Base-by-base conservation (phyloP, 2,888 invertebrate species). In the Nemurella pictetii region DNA sequence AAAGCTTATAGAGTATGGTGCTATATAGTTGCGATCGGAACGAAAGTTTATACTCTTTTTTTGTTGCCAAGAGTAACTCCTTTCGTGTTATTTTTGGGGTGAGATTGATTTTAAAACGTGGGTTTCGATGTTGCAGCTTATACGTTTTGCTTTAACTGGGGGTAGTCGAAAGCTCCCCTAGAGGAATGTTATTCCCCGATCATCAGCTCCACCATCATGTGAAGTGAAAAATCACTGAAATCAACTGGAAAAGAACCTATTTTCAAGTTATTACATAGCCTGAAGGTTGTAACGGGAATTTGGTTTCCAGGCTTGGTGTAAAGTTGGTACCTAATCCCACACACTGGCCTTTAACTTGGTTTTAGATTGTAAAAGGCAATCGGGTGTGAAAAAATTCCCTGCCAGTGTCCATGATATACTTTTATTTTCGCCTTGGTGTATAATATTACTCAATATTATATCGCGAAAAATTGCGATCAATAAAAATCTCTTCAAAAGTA, bases 181-280 rank as follows among this genome's bases (percentile, higher is more conserved):
- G 55, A 55, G 55, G 55, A 55, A 55, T 55, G 9, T 78, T 78
- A 78, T 78, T 78, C 78, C 78, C 55, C 55, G 55, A 55, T 55
- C 55, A 55, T 55, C 55, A 55, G 55, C 15, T 55, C 55, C 20
- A 12, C 55, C 55, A 55, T 55, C 55, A 12, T 20, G 55, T 12
- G 4, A 78, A 78, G 30, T 30, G 78, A 78, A 78, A 78, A 78
- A 78, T 78, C 30, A 81, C 80, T 81, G 80, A 81, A 81, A 81
- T 81, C 80, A 81, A 81, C 35, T 81, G 80, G 80, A 81, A 81
- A 35, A 80, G 32, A 28, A 80, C 25, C 29, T 75, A 75, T 26
- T 75, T 75, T 28, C 75, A 75, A 75, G 26, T 29, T 28, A 75
- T 75, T 75, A 30, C 36, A 36, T 36, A 25, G 75, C 75, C 75